Evolutionary conservation across 2,797 vertebrate genomes (phyloP).

Genomic region (Salarias fasciatus): DNA sequence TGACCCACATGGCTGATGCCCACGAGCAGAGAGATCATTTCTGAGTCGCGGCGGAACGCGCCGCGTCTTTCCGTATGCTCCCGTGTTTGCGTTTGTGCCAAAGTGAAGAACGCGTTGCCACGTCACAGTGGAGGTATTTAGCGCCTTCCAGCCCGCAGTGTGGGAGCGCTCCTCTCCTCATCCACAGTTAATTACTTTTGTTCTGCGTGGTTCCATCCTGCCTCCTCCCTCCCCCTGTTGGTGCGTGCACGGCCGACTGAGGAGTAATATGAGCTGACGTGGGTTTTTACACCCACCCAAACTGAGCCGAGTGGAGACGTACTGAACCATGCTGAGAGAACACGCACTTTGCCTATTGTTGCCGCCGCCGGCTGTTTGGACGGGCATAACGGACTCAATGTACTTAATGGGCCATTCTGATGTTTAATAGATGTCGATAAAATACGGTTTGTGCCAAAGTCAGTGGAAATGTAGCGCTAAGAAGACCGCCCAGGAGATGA

Average conservation of each 20-base stretch:
- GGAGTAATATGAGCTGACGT: constrained; percentile 17
- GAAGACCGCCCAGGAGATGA: constrained; percentile 2
- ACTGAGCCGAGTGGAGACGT: constrained; percentile 15
- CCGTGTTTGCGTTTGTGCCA: background rate
- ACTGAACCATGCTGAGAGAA: constrained; percentile 15
- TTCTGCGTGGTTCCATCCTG: background rate
- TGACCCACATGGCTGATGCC: background rate
- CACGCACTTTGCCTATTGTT: background rate
- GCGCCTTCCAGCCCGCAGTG: background rate
- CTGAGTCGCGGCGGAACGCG: no score
- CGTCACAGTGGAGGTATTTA: constrained; percentile 22
- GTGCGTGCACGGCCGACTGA: background rate
- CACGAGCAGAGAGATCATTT: background rate
- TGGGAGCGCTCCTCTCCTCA: constrained; percentile 10
- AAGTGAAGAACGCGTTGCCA: constrained; percentile 1
- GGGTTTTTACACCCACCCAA: constrained; percentile 27
- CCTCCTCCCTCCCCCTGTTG: background rate
- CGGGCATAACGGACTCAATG: constrained; percentile 26
- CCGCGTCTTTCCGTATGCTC: no score
- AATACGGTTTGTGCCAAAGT: constrained; percentile 38
- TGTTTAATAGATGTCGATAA: constrained; percentile 30
- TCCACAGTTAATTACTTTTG: constrained; percentile 26
- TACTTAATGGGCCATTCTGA: constrained; percentile 26
- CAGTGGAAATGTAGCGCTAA: constrained; percentile 39
- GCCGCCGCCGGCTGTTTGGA: constrained; percentile 12